These are phyloP conservation scores for Thunnus thynnus DNA, from an alignment of 2,113 vertebrate genomes.

Conservation along the genomic window DNA sequence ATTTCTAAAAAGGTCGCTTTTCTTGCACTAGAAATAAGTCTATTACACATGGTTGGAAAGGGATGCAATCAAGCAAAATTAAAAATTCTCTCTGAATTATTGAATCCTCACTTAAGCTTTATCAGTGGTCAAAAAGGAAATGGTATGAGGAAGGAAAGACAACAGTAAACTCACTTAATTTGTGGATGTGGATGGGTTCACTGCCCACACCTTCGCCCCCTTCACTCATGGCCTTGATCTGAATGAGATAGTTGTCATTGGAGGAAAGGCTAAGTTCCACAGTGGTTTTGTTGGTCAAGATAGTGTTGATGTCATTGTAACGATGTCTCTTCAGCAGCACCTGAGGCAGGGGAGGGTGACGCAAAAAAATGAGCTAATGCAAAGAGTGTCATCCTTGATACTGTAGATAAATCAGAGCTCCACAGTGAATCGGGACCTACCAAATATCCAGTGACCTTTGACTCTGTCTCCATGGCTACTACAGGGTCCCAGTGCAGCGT, in stretches of 20 bases:
- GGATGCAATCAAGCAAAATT: slow-evolving; percentile 65
- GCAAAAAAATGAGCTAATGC: slow-evolving; percentile 8
- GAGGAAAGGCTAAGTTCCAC: slow-evolving; percentile 88
- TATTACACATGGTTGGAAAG: slow-evolving; percentile 69
- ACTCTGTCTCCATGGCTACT: slow-evolving; percentile 92
- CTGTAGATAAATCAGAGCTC: slow-evolving; percentile 30
- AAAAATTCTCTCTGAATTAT: slow-evolving; percentile 63
- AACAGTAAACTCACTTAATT: slow-evolving; percentile 83
- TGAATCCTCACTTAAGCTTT: slow-evolving; percentile 50
- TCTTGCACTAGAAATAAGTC: slow-evolving; percentile 69
- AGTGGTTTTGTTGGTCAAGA: slow-evolving; percentile 87
- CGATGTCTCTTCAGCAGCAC: slow-evolving; percentile 90
- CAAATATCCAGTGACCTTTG: slow-evolving; percentile 94
- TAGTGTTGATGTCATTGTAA: slow-evolving; percentile 80
- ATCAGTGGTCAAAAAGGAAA: slow-evolving; percentile 32
- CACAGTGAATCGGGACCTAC: slow-evolving; percentile 79
- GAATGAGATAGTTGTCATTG: slow-evolving; percentile 91
- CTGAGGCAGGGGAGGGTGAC: slow-evolving; percentile 70
- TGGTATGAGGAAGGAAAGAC: neutral
- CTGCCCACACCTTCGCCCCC: slow-evolving; percentile 93
- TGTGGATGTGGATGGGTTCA: slow-evolving; percentile 93
- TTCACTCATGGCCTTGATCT: slow-evolving; percentile 90
- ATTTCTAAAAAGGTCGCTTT: slow-evolving; percentile 83
- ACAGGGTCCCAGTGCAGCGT: slow-evolving; percentile 95
- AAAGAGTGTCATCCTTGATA: slow-evolving; percentile 8